Conservation (phyloP, 2,888 invertebrate genomes). For the Acleris laterana region DNA sequence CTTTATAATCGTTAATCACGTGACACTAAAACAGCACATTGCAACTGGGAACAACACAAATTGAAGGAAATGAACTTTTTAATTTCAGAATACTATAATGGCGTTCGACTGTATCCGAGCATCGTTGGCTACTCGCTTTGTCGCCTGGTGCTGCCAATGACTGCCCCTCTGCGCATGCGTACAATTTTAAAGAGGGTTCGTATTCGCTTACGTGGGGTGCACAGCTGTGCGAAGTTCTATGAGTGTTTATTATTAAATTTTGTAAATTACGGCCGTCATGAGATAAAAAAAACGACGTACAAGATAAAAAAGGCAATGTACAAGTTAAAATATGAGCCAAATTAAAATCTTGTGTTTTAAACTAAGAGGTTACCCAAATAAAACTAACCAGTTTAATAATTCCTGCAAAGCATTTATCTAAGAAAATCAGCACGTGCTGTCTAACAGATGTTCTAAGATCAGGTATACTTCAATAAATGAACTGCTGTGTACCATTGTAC, state of each 20-base stretch:
- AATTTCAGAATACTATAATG: slow-evolving; percentile 52
- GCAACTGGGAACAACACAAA: slow-evolving; percentile 48
- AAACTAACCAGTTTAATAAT: neutral
- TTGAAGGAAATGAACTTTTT: slow-evolving; percentile 41
- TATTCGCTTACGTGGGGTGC: slow-evolving; percentile 70
- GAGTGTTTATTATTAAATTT: slow-evolving; percentile 43
- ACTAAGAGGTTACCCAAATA: no score
- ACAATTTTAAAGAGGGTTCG: slow-evolving; percentile 73
- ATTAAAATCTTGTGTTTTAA: no score
- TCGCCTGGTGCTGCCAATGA: slow-evolving; percentile 61
- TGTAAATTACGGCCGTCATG: slow-evolving; percentile 14
- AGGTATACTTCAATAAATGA: slow-evolving; percentile 26
- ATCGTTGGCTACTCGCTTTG: slow-evolving; percentile 68
- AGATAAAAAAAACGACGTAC: neutral
- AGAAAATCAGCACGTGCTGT: slow-evolving; percentile 7
- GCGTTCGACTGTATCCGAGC: slow-evolving; percentile 61
- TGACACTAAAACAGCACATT: slow-evolving; percentile 67
- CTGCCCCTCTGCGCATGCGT: slow-evolving; percentile 78
- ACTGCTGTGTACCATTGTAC: slow-evolving; percentile 28
- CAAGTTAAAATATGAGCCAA: no score
- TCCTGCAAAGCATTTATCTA: neutral
- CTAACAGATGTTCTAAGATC: slow-evolving; percentile 22
- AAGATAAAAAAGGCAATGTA: neutral
- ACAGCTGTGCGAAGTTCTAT: slow-evolving; percentile 68
- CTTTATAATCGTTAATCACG: slow-evolving; percentile 54